Evolutionary conservation across 1,140 invertebrate genomes (phyloP).

Genomic region (Nasonia longicornis): DNA sequence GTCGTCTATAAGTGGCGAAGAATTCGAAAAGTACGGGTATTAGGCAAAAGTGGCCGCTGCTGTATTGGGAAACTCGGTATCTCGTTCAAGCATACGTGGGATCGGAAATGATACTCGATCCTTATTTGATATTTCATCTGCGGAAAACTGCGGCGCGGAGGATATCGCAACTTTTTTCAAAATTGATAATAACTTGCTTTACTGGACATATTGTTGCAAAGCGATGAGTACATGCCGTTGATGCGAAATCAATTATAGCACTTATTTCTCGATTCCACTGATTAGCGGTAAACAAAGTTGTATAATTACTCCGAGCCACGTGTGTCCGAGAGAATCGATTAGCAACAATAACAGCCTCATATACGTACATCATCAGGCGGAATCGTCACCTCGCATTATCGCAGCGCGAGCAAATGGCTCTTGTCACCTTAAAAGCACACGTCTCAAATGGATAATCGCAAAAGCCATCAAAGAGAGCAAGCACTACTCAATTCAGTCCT

Average conservation of each 20-base stretch:
- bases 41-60: constrained; percentile 2
- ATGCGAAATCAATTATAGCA: neutral
- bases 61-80: neutral
- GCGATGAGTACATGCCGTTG: neutral
- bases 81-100: neutral
- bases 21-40: constrained; percentile 3
- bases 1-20: neutral
- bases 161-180: neutral
- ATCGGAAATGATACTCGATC: neutral
- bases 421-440: too few species aligned
- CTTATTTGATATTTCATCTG: constrained; percentile 1
- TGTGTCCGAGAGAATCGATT: neutral
- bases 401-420: too few species aligned
- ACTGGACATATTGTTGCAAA: too few species aligned
- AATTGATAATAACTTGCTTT: neutral
- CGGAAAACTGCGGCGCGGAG: neutral
- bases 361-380: too few species aligned
- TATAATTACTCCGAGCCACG: too few species aligned
- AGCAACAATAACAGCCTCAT: neutral
- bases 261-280: neutral
- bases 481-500: neutral
- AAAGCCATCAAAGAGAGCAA: too few species aligned
- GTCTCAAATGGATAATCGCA: too few species aligned
- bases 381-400: too few species aligned
- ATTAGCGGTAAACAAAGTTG: too few species aligned